phyloP scores from a whole-genome alignment of 1,140 invertebrate genomes.

The Euura saliciscinereae region DNA sequence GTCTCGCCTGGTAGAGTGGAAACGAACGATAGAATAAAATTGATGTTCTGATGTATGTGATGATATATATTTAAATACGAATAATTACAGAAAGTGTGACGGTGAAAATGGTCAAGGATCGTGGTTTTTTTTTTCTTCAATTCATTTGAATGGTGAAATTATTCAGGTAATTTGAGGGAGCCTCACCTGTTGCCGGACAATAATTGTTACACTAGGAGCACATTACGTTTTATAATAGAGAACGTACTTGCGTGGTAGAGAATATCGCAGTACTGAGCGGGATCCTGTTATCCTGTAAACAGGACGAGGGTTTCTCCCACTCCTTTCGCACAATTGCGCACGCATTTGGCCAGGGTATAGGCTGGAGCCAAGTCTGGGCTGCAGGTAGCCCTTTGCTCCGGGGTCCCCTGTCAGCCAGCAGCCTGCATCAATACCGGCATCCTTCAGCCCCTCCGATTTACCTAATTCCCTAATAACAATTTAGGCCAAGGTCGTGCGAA shows the following conservation, averaged over 20 bases:
- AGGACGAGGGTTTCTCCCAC: slow-evolving; percentile 24
- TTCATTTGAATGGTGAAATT: too few species aligned
- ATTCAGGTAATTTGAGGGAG: too few species aligned
- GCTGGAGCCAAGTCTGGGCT: slow-evolving; percentile 53
- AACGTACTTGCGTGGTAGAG: slow-evolving; percentile 21
- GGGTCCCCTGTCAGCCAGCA: slow-evolving; percentile 44
- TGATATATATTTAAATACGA: too few species aligned
- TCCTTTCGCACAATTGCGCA: slow-evolving; percentile 15
- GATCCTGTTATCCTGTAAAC: slow-evolving; percentile 46
- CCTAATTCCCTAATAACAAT: slow-evolving; percentile 50
- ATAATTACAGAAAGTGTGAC: too few species aligned
- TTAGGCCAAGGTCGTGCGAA: slow-evolving; percentile 41
- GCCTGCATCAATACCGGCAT: slow-evolving; percentile 41
- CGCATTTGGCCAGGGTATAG: slow-evolving; percentile 40
- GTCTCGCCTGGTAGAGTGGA: too few species aligned
- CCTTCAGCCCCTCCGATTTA: slow-evolving; percentile 37
- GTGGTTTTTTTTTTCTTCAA: too few species aligned
- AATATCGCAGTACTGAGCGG: slow-evolving; percentile 31
- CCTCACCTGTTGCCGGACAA: slow-evolving; percentile 44
- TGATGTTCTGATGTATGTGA: too few species aligned
- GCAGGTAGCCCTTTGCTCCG: slow-evolving; percentile 47
- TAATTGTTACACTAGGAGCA: slow-evolving; percentile 6
- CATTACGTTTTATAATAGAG: slow-evolving; percentile 6
- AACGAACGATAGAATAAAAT: too few species aligned
- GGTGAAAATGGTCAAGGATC: too few species aligned